Evolutionary conservation across 2,113 vertebrate species (phyloP).

Genomic region (Vidua macroura): DNA sequence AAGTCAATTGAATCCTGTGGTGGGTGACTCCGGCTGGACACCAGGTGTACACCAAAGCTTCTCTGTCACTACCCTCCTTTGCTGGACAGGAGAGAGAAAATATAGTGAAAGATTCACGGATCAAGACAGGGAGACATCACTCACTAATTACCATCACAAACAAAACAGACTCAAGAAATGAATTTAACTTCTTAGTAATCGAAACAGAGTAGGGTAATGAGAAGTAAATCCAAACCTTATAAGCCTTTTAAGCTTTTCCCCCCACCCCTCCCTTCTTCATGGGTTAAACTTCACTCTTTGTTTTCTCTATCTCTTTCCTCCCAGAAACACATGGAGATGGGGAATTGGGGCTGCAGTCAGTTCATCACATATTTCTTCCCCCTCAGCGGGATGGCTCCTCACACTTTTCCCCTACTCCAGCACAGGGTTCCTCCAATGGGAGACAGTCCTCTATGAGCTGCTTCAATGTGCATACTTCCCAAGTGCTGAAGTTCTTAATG

Average conservation of each 20-base stretch:
- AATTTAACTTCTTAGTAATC: not conserved
- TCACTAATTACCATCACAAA: fast-evolving
- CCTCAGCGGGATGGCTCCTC: not conserved
- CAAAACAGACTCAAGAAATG: not conserved
- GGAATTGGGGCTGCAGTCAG: not conserved
- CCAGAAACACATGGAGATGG: not conserved
- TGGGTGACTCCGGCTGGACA: not conserved
- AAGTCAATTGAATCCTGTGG: not conserved
- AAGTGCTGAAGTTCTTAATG: not conserved
- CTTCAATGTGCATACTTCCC: not conserved
- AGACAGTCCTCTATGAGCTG: not conserved
- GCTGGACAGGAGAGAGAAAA: not conserved
- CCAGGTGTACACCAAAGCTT: not conserved
- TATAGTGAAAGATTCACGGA: not conserved
- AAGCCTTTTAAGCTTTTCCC: not conserved
- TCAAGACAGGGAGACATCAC: not conserved
- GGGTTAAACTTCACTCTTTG: not conserved
- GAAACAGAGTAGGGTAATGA: not conserved
- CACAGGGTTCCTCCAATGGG: not conserved
- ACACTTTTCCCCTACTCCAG: not conserved
- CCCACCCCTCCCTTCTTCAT: not conserved
- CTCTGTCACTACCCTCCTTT: not conserved
- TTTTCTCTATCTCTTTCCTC: not conserved
- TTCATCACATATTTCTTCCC: not conserved
- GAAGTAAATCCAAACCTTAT: not conserved